Conservation (phyloP, 2,888 invertebrate species). For the Quadriops clusia region DNA sequence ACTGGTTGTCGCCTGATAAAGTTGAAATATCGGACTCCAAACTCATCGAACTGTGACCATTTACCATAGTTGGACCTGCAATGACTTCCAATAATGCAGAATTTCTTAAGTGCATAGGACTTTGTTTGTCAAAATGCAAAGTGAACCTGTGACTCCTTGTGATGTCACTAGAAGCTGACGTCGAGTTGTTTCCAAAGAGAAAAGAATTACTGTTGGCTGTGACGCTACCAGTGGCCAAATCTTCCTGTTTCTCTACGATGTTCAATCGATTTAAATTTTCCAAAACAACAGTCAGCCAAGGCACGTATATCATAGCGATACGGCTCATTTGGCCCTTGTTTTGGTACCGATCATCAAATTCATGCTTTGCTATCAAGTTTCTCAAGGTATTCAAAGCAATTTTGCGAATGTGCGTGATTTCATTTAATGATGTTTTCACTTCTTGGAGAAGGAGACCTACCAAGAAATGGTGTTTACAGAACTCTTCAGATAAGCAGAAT, state of each 20-base stretch:
- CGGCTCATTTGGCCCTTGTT: conserved; percentile 68
- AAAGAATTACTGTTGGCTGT: conserved; percentile 48
- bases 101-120: conserved; percentile 66
- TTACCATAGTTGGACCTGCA: conserved; percentile 54
- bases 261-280: conserved; percentile 74
- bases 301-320: conserved; percentile 82
- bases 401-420: conserved; percentile 71
- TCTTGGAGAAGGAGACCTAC: conserved; percentile 82
- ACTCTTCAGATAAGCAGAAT: conserved; percentile 65
- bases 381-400: conserved; percentile 69
- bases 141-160: conserved; percentile 54
- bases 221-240: conserved; percentile 29
- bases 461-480: conserved; percentile 83
- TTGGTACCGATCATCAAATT: conserved; percentile 73
- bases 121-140: conserved; percentile 60
- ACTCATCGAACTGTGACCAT: conserved; percentile 64
- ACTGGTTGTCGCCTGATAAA: conserved; percentile 50
- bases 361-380: conserved; percentile 86
- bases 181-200: conserved; percentile 42
- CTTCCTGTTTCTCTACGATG: conserved; percentile 37
- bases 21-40: conserved; percentile 64
- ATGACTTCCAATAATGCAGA: conserved; percentile 61
- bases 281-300: conserved; percentile 77
- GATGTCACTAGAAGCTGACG: conserved; percentile 27
- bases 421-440: conserved; percentile 74